Conservation (phyloP, 2,888 invertebrate species). For the Argyra leucocephala region DNA sequence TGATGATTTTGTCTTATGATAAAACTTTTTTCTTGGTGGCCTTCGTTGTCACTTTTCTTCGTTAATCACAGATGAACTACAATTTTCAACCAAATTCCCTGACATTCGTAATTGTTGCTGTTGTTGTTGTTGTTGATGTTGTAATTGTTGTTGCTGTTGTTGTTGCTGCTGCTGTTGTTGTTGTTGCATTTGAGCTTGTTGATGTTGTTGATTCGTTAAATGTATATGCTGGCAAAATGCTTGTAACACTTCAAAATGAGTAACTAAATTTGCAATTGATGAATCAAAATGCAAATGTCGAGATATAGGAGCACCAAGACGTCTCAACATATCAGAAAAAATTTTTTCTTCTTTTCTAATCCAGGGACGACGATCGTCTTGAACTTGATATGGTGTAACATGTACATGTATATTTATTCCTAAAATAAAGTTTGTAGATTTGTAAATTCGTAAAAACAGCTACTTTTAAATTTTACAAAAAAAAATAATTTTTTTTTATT, state of each 20-base stretch:
- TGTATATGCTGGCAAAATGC: slow-evolving; percentile 48
- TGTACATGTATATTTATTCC: slow-evolving; percentile 66
- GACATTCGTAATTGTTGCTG: slow-evolving; percentile 12
- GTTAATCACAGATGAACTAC: slow-evolving; percentile 14
- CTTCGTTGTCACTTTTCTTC: slow-evolving; percentile 44
- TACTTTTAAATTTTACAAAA: too few species aligned
- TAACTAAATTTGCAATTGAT: slow-evolving; percentile 50
- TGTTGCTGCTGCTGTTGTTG: slow-evolving; percentile 27
- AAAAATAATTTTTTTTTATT: too few species aligned
- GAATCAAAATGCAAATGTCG: slow-evolving; percentile 54
- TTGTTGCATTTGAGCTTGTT: slow-evolving; percentile 19
- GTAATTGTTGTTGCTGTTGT: slow-evolving; percentile 26
- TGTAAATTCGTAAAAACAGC: not conserved
- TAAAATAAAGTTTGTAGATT: slow-evolving; percentile 32
- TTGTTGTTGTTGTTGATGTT: slow-evolving; percentile 26
- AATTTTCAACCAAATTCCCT: not conserved
- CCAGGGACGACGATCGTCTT: slow-evolving; percentile 71
- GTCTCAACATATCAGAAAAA: slow-evolving; percentile 59
- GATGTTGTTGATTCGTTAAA: slow-evolving; percentile 35
- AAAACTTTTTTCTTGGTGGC: slow-evolving; percentile 6
- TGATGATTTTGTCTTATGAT: slow-evolving; percentile 12
- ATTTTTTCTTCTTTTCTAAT: slow-evolving; percentile 71
- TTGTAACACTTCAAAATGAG: slow-evolving; percentile 68
- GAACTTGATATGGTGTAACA: slow-evolving; percentile 84
- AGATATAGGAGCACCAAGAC: slow-evolving; percentile 56